Percentiles rank a stretch among this genome's conserved stretches.
These are phyloP conservation scores for Oriolus oriolus DNA, from an alignment of 2,113 vertebrate species.

Conservation along the genomic window DNA sequence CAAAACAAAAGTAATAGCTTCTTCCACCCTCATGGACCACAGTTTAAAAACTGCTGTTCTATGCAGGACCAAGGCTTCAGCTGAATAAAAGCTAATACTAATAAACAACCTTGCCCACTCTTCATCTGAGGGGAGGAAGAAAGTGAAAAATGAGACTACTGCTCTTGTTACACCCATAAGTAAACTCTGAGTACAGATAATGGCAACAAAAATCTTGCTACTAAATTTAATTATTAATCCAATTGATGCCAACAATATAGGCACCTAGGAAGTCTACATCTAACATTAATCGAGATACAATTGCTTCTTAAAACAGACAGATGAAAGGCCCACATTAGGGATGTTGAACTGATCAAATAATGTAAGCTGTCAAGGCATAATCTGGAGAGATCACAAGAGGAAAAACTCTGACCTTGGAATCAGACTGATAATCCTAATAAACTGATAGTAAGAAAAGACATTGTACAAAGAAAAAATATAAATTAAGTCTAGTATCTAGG, in stretches of 20 bases:
- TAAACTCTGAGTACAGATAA: not conserved
- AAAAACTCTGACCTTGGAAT: not conserved
- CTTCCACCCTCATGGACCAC: not conserved
- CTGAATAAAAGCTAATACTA: not conserved
- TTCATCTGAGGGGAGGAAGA: not conserved
- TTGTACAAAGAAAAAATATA: not conserved
- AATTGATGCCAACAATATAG: not conserved
- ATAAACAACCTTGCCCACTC: not conserved
- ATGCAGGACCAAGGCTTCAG: not conserved
- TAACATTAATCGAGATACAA: not conserved
- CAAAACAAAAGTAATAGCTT: not conserved
- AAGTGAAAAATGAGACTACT: not conserved
- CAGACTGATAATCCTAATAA: not conserved
- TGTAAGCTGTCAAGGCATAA: not conserved
- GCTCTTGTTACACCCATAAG: not conserved
- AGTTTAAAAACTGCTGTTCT: not conserved
- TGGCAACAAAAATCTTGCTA: not conserved
- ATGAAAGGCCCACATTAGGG: not conserved
- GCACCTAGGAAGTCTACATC: not conserved
- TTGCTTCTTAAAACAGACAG: not conserved
- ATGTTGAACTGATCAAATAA: not conserved
- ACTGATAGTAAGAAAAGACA: not conserved
- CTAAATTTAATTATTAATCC: not conserved
- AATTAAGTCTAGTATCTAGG: not conserved
- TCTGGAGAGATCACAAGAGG: not conserved